phyloP scores from a whole-genome alignment of 2,797 vertebrate species.

The Heliangelus exortis region DNA sequence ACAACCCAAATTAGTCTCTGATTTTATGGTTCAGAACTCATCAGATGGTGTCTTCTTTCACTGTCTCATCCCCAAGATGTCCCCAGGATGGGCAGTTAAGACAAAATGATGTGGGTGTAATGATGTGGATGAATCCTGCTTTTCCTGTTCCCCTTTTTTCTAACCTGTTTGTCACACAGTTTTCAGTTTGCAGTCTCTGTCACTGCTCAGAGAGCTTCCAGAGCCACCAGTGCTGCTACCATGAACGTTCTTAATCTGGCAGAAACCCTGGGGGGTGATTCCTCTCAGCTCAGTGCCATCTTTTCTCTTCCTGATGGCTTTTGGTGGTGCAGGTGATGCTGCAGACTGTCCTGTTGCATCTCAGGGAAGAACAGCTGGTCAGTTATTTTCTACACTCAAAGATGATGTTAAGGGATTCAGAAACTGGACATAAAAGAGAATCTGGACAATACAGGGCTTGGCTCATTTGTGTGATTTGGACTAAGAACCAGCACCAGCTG shows the following conservation, averaged over 20 bases:
- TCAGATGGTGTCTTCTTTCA: neutral
- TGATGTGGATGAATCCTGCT: neutral
- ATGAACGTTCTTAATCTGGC: neutral
- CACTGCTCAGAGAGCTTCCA: neutral
- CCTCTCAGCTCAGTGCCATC: neutral
- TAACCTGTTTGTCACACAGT: neutral
- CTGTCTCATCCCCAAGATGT: neutral
- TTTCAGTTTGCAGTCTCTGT: neutral
- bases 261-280: neutral
- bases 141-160: neutral
- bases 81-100: neutral
- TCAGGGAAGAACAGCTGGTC: constrained; percentile 2
- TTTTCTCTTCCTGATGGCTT: neutral
- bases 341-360: neutral
- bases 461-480: neutral
- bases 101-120: neutral
- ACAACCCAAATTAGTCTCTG: too few relatives aligned
- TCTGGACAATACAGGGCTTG: neutral
- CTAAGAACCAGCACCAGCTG: neutral
- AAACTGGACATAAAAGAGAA: neutral
- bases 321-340: neutral
- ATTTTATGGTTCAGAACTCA: too few relatives aligned
- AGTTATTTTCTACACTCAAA: constrained; percentile 11
- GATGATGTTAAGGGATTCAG: neutral
- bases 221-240: neutral